Evolutionary conservation across 2,113 vertebrate species (phyloP).

Genomic region (Apistogramma diplotaenia): DNA sequence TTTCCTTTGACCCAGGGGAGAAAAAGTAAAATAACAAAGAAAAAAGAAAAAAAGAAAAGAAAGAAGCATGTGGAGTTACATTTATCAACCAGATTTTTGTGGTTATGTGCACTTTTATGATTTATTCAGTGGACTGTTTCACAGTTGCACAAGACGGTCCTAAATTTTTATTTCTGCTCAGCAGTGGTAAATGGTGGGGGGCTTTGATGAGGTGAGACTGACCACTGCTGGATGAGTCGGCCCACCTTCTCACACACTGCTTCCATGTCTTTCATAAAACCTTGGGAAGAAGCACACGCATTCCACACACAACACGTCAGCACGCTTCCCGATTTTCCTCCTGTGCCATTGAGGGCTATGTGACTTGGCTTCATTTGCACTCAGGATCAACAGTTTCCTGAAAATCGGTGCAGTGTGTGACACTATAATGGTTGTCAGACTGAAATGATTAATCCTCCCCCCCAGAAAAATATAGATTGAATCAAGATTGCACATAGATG

Average conservation of each 20-base stretch:
- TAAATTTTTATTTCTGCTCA: constrained; percentile 9
- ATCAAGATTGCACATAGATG: not conserved
- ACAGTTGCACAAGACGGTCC: not conserved
- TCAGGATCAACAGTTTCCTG: constrained; percentile 42
- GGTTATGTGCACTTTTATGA: not conserved
- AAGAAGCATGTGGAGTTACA: not conserved
- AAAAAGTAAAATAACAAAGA: not conserved
- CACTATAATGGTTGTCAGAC: not conserved
- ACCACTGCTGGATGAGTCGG: not conserved
- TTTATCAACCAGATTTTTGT: not conserved
- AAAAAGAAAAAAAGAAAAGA: rapidly evolving
- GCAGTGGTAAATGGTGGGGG: not conserved
- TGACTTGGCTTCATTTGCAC: constrained; percentile 25
- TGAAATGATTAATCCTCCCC: not conserved
- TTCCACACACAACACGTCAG: constrained; percentile 55
- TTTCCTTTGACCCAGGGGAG: not conserved
- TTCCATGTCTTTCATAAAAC: constrained; percentile 32
- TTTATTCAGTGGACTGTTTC: not conserved
- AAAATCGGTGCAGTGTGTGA: constrained; percentile 6
- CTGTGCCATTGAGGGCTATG: not conserved
- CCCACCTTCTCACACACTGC: not conserved
- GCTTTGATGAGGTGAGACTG: not conserved
- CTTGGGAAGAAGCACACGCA: constrained; percentile 34
- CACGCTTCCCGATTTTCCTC: constrained; percentile 33
- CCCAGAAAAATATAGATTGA: not conserved